Conservation (phyloP, 2,113 vertebrate species). For the Dinomys branickii region DNA sequence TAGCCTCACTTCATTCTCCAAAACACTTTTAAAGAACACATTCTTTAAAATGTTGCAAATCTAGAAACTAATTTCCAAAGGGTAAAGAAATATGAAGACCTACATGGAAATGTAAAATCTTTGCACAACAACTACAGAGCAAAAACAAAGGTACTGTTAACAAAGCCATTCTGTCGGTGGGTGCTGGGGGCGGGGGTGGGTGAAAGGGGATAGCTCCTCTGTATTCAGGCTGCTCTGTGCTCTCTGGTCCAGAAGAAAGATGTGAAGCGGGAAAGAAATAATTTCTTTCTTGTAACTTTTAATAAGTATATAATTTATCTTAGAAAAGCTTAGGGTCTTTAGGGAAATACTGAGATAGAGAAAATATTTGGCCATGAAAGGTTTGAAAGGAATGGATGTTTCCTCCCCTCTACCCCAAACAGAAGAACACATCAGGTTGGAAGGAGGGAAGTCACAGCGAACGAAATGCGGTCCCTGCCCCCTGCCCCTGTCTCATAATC, state of each 20-base stretch:
- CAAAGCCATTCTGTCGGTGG: not conserved
- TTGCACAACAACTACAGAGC: not conserved
- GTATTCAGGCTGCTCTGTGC: not conserved
- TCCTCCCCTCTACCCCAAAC: not conserved
- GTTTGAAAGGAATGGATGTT: not conserved
- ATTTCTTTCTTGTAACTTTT: not conserved
- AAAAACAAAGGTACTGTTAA: not conserved
- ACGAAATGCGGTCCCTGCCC: fast-evolving
- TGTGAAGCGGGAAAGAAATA: not conserved
- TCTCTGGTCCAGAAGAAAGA: not conserved
- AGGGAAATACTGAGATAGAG: not conserved
- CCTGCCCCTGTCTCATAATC: not conserved
- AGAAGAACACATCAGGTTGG: not conserved
- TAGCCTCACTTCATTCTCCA: not conserved
- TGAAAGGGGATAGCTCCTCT: not conserved
- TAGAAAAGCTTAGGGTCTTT: slow-evolving; percentile 8
- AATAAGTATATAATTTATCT: not conserved
- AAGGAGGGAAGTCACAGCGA: not conserved
- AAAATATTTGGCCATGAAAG: not conserved
- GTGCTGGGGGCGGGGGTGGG: too few species aligned
- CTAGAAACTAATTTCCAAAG: not conserved
- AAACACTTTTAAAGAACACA: not conserved
- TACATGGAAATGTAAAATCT: not conserved
- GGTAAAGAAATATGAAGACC: not conserved
- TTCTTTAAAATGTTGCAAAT: not conserved